phyloP scores from a whole-genome alignment of 2,113 vertebrate species.

The Scartelaos histophorus region DNA sequence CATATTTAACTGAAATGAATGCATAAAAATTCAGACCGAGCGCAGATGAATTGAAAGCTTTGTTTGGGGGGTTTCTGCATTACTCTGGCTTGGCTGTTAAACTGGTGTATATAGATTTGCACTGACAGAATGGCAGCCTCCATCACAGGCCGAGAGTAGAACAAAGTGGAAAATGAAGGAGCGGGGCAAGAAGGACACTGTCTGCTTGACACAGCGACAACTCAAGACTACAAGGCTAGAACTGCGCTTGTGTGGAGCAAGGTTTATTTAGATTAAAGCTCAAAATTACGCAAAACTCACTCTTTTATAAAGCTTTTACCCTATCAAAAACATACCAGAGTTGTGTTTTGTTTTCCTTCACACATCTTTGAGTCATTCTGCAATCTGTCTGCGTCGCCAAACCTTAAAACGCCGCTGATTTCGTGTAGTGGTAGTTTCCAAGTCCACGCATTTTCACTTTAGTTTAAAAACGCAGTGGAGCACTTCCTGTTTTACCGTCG shows the following conservation, averaged over 20 bases:
- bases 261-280: no score
- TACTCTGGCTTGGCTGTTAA: conserved; percentile 34
- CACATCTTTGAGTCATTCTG: no score
- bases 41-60: conserved; percentile 7
- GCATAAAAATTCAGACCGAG: conserved; percentile 35
- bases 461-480: no score
- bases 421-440: no score
- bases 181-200: conserved; percentile 13
- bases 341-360: no score
- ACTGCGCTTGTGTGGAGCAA: not conserved
- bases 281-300: no score
- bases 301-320: no score
- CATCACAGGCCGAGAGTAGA: conserved; percentile 51
- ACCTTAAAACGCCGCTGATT: no score
- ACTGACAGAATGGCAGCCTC: conserved; percentile 62
- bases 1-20: conserved; percentile 40
- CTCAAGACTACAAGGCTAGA: not conserved
- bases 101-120: conserved; percentile 48
- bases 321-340: no score
- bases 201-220: not conserved
- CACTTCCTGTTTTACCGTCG: no score
- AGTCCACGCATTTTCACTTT: no score
- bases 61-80: not conserved
- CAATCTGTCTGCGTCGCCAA: no score
- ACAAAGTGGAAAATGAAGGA: conserved; percentile 52